A percentile compares a stretch with the other conserved stretches of the same genome.
phyloP scores from a whole-genome alignment of 2,888 invertebrate genomes.

The Corbicula japonica region DNA sequence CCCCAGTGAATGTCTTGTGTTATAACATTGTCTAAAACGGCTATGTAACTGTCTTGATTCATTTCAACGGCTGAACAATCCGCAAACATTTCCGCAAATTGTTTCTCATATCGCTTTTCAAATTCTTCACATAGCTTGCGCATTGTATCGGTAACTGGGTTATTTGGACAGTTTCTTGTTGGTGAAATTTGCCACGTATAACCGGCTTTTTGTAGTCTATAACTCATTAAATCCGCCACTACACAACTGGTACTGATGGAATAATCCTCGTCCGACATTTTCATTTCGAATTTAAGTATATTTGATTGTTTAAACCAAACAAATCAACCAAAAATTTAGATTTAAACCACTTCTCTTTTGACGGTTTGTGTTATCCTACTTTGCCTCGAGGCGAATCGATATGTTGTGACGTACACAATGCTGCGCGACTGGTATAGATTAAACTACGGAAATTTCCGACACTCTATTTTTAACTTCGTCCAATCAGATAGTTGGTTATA shows the following conservation, averaged over 20 bases:
- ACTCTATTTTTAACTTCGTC: too few species aligned
- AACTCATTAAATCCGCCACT: conserved; percentile 75
- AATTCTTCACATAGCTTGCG: conserved; percentile 82
- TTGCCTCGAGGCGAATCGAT: too few species aligned
- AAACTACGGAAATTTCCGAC: too few species aligned
- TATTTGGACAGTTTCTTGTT: conserved; percentile 70
- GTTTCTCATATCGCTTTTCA: conserved; percentile 79
- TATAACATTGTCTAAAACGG: conserved; percentile 85
- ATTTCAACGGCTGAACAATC: conserved; percentile 62
- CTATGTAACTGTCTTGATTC: conserved; percentile 79
- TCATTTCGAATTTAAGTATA: conserved; percentile 2
- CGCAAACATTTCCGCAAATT: conserved; percentile 79
- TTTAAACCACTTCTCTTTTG: too few species aligned
- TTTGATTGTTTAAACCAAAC: too few species aligned
- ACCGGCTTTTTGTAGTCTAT: conserved; percentile 86
- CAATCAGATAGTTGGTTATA: too few species aligned
- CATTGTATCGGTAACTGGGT: conserved; percentile 69
- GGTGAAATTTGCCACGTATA: conserved; percentile 88
- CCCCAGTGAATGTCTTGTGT: conserved; percentile 86
- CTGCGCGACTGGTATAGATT: too few species aligned
- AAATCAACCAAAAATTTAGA: too few species aligned
- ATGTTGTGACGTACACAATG: too few species aligned
- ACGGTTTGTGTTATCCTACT: too few species aligned
- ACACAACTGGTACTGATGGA: conserved; percentile 63
- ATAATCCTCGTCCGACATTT: conserved; percentile 52